phyloP scores from a whole-genome alignment of 2,888 invertebrate species.

The Drosophila silvestris region DNA sequence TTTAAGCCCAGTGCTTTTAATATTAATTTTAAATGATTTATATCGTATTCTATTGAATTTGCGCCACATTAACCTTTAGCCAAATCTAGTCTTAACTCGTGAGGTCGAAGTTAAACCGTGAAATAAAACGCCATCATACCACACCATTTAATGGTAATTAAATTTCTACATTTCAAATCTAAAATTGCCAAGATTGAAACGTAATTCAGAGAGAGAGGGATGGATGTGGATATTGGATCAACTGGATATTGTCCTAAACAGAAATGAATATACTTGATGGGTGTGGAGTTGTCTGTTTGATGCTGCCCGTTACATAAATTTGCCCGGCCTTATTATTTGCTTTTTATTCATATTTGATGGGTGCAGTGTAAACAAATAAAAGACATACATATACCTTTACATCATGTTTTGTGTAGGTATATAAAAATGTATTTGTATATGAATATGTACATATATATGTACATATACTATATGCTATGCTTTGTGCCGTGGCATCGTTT shows the following conservation, averaged over 20 bases:
- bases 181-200: not conserved
- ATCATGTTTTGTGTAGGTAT: not conserved
- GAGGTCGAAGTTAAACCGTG: not conserved
- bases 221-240: not conserved
- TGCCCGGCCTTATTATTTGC: not conserved
- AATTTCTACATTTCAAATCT: not conserved
- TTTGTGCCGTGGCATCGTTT: constrained; percentile 48
- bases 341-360: constrained; percentile 3
- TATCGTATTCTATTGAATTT: not conserved
- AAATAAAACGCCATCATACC: not conserved
- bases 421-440: not conserved
- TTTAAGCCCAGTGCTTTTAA: not conserved
- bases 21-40: not conserved
- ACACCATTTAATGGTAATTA: not conserved
- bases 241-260: not conserved
- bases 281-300: not conserved
- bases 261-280: not conserved
- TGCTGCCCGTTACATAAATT: constrained; percentile 1
- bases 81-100: not conserved
- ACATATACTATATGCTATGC: constrained; percentile 7
- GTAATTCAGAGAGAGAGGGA: not conserved
- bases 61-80: not conserved
- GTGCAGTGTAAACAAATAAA: not conserved
- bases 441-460: not conserved
- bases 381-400: not conserved